These are phyloP conservation scores for Tortrix viridana DNA, from an alignment of 2,888 invertebrate species.

Conservation along the genomic window DNA sequence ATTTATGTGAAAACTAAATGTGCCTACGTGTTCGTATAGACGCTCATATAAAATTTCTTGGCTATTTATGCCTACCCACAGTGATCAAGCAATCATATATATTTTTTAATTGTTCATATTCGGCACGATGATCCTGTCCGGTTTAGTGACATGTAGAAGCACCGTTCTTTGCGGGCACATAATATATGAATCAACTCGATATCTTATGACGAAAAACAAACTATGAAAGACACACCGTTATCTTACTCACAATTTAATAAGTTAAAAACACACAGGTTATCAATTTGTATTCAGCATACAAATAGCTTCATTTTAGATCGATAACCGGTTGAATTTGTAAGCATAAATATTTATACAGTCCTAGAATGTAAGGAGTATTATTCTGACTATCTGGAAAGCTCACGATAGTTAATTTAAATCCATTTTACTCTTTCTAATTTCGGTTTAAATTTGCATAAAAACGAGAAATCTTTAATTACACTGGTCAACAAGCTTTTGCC, in stretches of 20 bases:
- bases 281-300: slow-evolving; percentile 23
- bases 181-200: no score
- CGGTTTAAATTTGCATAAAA: slow-evolving; percentile 21
- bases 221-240: slow-evolving; percentile 44
- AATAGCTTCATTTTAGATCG: slow-evolving; percentile 27
- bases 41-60: no score
- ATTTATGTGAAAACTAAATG: no score
- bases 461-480: slow-evolving; percentile 3
- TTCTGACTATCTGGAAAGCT: slow-evolving; percentile 11
- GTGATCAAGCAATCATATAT: no score
- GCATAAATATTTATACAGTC: slow-evolving; percentile 16
- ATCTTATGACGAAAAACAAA: slow-evolving; percentile 9
- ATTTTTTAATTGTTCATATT: no score
- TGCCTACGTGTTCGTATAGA: no score
- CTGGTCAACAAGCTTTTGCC: not conserved
- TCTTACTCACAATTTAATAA: slow-evolving; percentile 2
- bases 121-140: no score
- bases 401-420: slow-evolving; percentile 6
- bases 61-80: no score
- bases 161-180: no score
- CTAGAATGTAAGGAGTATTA: slow-evolving; percentile 20
- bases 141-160: no score
- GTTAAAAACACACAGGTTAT: slow-evolving; percentile 10
- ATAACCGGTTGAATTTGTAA: slow-evolving; percentile 23
- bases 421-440: slow-evolving; percentile 15